Evolutionary conservation across 2,797 vertebrate species (phyloP).

Genomic region (Coreius guichenoti): DNA sequence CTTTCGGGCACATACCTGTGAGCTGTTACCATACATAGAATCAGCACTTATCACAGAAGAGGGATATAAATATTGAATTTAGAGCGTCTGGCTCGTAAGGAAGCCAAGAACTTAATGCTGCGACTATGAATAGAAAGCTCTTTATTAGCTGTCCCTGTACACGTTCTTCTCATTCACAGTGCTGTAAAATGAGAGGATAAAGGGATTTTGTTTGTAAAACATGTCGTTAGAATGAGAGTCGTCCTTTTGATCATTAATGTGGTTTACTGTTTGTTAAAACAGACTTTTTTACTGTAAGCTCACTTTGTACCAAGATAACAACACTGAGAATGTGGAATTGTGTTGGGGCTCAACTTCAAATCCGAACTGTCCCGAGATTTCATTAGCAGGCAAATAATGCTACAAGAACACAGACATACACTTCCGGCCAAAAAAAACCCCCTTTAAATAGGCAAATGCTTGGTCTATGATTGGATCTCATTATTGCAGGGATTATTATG

Average conservation of each 20-base stretch:
- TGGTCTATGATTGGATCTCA: too few relatives aligned
- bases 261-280: conserved; percentile 38
- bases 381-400: neutral
- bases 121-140: conserved; percentile 69
- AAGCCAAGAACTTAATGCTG: conserved; percentile 73
- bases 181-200: conserved; percentile 27
- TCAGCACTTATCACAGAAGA: conserved; percentile 68
- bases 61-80: conserved; percentile 73
- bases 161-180: conserved; percentile 4
- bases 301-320: conserved; percentile 30
- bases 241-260: conserved; percentile 41
- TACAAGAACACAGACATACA: neutral
- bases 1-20: conserved; percentile 71
- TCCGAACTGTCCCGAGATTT: conserved; percentile 27
- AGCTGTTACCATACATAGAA: conserved; percentile 79
- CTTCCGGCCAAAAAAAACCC: too few relatives aligned
- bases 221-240: conserved; percentile 1
- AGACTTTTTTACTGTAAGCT: conserved; percentile 29
- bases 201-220: conserved; percentile 21
- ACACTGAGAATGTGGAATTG: conserved; percentile 8
- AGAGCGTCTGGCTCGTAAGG: conserved; percentile 72
- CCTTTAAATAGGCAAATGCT: too few relatives aligned
- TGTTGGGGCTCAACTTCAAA: conserved; percentile 24
- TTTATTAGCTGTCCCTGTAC: conserved; percentile 42
- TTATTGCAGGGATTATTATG: too few relatives aligned